Evolutionary conservation across 2,797 vertebrate species (phyloP).

Genomic region (Cyclura pinguis): DNA sequence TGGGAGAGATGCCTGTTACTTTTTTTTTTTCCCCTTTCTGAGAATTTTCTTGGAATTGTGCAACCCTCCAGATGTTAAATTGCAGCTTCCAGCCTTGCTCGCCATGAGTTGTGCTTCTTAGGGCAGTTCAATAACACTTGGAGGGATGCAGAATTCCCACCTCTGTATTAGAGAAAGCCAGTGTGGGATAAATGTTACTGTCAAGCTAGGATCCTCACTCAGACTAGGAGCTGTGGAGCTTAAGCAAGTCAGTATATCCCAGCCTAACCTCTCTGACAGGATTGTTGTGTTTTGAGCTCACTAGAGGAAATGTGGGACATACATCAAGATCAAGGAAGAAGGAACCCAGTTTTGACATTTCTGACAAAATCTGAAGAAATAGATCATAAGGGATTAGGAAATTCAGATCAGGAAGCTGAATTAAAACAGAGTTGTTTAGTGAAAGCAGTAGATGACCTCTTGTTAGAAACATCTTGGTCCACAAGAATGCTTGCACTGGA

Average conservation of each 20-base stretch:
- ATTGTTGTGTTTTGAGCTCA: not conserved
- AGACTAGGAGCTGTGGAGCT: not conserved
- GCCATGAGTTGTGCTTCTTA: too few relatives aligned
- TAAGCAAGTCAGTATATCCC: not conserved
- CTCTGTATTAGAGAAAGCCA: not conserved
- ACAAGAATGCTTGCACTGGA: too few relatives aligned
- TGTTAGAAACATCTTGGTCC: not conserved
- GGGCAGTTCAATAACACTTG: too few relatives aligned
- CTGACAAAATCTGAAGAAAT: not conserved
- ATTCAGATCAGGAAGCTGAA: not conserved
- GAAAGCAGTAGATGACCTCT: not conserved
- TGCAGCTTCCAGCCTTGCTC: too few relatives aligned
- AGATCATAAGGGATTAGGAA: too few relatives aligned
- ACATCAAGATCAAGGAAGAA: not conserved
- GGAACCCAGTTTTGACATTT: not conserved
- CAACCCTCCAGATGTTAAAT: too few relatives aligned
- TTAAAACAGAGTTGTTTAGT: rapidly evolving
- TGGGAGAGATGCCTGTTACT: not conserved
- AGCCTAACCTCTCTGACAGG: not conserved
- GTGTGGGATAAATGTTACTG: not conserved
- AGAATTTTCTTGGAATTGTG: not conserved
- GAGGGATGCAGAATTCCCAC: not conserved
- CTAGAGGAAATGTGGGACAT: not conserved
- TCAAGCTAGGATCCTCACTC: not conserved
- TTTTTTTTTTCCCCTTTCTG: not conserved